Base-by-base conservation (phyloP, 2,797 vertebrate genomes). In the Clarias fuscus region DNA sequence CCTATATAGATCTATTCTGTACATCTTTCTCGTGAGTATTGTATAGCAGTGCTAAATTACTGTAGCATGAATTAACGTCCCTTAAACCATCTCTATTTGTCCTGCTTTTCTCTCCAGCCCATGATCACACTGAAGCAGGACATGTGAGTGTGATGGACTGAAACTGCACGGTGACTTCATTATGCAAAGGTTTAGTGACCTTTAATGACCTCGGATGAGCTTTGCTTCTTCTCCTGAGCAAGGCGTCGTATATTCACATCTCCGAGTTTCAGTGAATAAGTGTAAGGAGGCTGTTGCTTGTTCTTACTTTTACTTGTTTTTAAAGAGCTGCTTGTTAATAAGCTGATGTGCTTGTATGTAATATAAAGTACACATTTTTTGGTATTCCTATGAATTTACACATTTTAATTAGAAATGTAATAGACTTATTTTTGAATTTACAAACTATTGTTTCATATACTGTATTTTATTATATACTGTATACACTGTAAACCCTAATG, bases 51-150 rank as follows among this genome's bases (percentile, higher is more conserved):
- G 15, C 7, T 33, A 33, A 27, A 5, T 37, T 71, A 10, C 18
- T 71, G 68, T 37, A 37, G 33, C 20, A 3, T 37, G 8, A 33
- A 33, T 27, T 8, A 8, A 18, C 3, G 15, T 37, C 30, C 18
- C 17, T 3, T 70, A 33, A 18, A 68, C 5, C 58, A 33, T 33
- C 33, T 71, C 11, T 22, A 22, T 61, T 2, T 43, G 5, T 61
- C 14, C 15, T 30, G 4, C n/a, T 67, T 61, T 27, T 64, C 58
- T 27, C 58, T 48, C 10, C 88, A 96, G 95, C 95, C 95, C 58
- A 88, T 91, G 68, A 83, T 95, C 86, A 86, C 92, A 70, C 90
- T 95, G 85, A 94, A 94, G 90, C 93, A 91, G 13, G 92, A 70
- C 1, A 78, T 87, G 79, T 93, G 86, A 94, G n/a, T 11, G 65